phyloP scores from a whole-genome alignment of 2,797 vertebrate genomes.

The Sciurus carolinensis region DNA sequence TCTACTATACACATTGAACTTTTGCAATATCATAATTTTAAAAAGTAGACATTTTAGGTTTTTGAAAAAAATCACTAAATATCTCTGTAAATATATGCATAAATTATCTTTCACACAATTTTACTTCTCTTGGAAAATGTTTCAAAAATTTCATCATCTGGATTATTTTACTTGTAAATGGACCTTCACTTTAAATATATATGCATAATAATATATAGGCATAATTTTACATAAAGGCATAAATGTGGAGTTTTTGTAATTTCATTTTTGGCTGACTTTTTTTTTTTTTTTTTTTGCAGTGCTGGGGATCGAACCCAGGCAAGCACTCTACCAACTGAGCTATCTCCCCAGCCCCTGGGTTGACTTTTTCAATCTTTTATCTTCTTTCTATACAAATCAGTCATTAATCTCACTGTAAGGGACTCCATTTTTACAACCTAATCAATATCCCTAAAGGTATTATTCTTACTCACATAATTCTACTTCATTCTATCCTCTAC shows the following conservation, averaged over 20 bases:
- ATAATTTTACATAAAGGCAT: conserved; percentile 56
- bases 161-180: conserved; percentile 52
- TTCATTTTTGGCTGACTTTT: conserved; percentile 45
- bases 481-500: background rate
- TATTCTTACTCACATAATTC: conserved; percentile 55
- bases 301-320: too few relatives aligned
- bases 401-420: background rate
- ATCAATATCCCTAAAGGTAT: background rate
- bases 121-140: background rate
- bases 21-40: background rate
- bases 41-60: background rate
- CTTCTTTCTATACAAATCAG: background rate
- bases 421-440: background rate
- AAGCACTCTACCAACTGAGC: too few relatives aligned
- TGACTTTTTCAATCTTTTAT: conserved; percentile 45
- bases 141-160: background rate
- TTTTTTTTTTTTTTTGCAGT: too few relatives aligned
- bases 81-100: background rate
- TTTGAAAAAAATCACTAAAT: conserved; percentile 4
- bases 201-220: background rate
- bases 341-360: background rate
- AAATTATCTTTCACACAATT: background rate
- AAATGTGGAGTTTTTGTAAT: background rate
- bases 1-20: background rate
- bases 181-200: background rate